Conservation (phyloP, 2,113 vertebrate genomes). For the Oenanthe melanoleuca region DNA sequence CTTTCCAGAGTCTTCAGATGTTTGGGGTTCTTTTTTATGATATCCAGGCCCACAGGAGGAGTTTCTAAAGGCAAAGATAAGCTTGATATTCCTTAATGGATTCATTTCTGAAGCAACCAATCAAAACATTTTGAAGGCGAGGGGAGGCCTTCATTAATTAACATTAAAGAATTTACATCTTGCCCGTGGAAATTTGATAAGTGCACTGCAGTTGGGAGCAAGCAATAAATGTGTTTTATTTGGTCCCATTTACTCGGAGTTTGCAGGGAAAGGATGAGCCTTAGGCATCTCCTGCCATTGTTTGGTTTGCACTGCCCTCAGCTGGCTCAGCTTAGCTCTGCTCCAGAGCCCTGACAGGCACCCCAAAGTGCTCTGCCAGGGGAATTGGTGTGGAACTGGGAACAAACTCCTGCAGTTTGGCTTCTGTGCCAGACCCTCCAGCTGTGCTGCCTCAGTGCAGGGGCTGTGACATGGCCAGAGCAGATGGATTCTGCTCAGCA, state of each 20-base stretch:
- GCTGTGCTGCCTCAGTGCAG: not conserved
- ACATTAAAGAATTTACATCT: not conserved
- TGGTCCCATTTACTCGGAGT: not conserved
- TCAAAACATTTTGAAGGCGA: not conserved
- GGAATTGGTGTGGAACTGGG: not conserved
- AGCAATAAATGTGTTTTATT: not conserved
- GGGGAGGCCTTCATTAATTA: not conserved
- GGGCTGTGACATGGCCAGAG: accelerated
- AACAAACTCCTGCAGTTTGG: not conserved
- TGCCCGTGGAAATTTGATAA: not conserved
- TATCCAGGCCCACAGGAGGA: not conserved
- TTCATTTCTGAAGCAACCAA: not conserved
- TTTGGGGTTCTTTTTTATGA: not conserved
- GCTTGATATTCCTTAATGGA: not conserved
- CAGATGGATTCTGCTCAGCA: not conserved
- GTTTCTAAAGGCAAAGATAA: not conserved
- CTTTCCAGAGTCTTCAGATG: not conserved
- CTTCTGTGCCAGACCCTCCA: not conserved
- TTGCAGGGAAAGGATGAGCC: not conserved
- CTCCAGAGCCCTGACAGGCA: not conserved
- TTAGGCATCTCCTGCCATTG: not conserved
- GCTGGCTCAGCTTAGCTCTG: not conserved
- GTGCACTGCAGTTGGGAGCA: accelerated
- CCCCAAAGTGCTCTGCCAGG: no score
- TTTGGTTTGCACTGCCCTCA: constrained; percentile 11